A percentile compares a stretch with the other conserved stretches of the same genome.
phyloP scores from a whole-genome alignment of 2,113 vertebrate species.

The Oncorhynchus mykiss region DNA sequence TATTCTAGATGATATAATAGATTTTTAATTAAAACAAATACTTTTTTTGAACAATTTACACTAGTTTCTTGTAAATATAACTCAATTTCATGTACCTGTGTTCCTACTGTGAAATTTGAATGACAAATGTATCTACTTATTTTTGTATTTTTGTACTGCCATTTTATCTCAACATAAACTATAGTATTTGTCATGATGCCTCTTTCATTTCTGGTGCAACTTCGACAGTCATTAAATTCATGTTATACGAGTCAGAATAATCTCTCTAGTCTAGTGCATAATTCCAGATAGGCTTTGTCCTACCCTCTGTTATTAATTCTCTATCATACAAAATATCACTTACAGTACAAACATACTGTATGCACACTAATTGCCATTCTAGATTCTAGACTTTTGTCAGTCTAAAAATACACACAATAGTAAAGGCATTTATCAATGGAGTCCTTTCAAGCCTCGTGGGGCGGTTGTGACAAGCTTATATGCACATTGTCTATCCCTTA shows the following conservation, averaged over 20 bases:
- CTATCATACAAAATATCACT: too few relatives aligned
- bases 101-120: slow-evolving; percentile 77
- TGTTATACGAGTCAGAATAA: background rate
- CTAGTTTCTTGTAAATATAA: slow-evolving; percentile 74
- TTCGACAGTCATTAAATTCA: background rate
- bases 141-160: slow-evolving; percentile 85
- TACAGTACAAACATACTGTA: too few relatives aligned
- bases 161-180: slow-evolving; percentile 66
- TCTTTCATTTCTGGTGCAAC: slow-evolving; percentile 2
- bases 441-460: background rate
- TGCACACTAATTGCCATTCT: background rate
- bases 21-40: background rate
- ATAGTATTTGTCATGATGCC: slow-evolving; percentile 49
- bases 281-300: too few relatives aligned
- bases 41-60: background rate
- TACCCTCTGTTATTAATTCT: too few relatives aligned
- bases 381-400: background rate
- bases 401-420: background rate
- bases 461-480: background rate
- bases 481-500: background rate
- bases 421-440: background rate
- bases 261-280: too few relatives aligned
- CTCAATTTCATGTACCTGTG: slow-evolving; percentile 55
- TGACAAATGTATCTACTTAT: slow-evolving; percentile 76
- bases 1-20: background rate